Evolutionary conservation across 1,140 invertebrate species (phyloP), one percentile per base, ranked within the genome.

Genomic region (Antheraea mylitta): DNA sequence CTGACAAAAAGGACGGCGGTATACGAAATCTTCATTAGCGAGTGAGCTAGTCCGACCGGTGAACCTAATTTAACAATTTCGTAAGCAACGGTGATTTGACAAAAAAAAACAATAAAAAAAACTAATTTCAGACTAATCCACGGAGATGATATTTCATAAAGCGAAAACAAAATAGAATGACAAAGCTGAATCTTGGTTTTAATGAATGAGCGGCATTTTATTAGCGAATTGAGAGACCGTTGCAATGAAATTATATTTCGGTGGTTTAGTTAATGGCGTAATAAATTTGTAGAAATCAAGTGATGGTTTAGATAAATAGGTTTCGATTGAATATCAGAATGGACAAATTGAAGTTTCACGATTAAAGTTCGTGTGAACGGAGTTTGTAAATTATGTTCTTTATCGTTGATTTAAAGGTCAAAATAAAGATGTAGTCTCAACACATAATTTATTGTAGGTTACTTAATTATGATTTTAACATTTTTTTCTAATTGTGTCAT

Each of bases 1-100:
- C 85, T 83, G 86, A 89, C 85, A 87, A 87, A 86, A 89, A 86
- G 85, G 84, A 85, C 78, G 82, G 79, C 66, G 72, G 80, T 75
- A 84, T 86, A 87, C 82, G 78, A 83, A 87, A 85, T 85, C 83
- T 84, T 81, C 80, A 88, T 85, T 82, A 82, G 78, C 75, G 78
- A 81, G 75, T 72, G 74, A 81, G 79, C 74, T 78, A 76, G 79
- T 71, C 67, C 71, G 66, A 74, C 82, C 81, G 76, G 78, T 71
- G 75, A 74, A 76, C 72, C 72, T 80, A 86, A 86, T 86, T 86
- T 82, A 76, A 78, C 87, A 85, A 82, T 81, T 82, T 76, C 75
- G 64, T 80, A 78, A 74, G 71, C 71, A 78, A 74, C 62, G 22
- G 74, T 80, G 79, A 80, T 76, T 78, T 75, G 76, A 78, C 79